Percentiles rank a stretch among this genome's conserved stretches.
Conservation (phyloP, 2,888 invertebrate species). For the Chalcosyrphus nemorum region DNA sequence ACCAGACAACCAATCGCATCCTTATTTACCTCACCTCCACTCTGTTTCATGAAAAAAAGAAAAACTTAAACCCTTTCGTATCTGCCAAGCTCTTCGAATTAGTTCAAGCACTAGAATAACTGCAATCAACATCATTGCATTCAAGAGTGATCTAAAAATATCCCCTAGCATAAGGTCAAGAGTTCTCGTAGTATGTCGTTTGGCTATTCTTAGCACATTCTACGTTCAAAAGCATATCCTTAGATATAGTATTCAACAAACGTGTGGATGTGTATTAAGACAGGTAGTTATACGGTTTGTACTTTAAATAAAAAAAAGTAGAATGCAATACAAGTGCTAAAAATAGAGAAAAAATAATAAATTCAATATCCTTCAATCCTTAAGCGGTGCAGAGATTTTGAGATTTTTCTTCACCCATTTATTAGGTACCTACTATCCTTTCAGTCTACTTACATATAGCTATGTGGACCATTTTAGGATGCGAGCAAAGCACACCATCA, state of each 20-base stretch:
- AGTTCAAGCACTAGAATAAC: conserved; percentile 33
- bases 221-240: too few species aligned
- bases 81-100: conserved; percentile 2
- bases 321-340: conserved; percentile 35
- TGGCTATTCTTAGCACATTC: conserved; percentile 29
- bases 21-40: neutral
- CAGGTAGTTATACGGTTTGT: neutral
- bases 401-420: neutral
- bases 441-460: neutral
- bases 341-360: conserved; percentile 51
- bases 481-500: neutral
- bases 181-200: neutral
- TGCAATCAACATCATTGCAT: neutral
- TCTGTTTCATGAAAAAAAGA: neutral
- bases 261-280: neutral
- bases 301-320: neutral
- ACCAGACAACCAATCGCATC: neutral
- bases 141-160: conserved; percentile 49
- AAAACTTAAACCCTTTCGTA: neutral
- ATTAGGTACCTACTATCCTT: conserved; percentile 9
- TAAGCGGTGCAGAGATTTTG: conserved; percentile 46
- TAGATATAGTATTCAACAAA: conserved; percentile 7
- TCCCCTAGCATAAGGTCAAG: conserved; percentile 56
- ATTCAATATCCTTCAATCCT: conserved; percentile 50
- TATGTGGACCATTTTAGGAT: neutral